A percentile compares a stretch with the other conserved stretches of the same genome.
Evolutionary conservation across 2,888 invertebrate species (phyloP).

Genomic region (Lysandra coridon): DNA sequence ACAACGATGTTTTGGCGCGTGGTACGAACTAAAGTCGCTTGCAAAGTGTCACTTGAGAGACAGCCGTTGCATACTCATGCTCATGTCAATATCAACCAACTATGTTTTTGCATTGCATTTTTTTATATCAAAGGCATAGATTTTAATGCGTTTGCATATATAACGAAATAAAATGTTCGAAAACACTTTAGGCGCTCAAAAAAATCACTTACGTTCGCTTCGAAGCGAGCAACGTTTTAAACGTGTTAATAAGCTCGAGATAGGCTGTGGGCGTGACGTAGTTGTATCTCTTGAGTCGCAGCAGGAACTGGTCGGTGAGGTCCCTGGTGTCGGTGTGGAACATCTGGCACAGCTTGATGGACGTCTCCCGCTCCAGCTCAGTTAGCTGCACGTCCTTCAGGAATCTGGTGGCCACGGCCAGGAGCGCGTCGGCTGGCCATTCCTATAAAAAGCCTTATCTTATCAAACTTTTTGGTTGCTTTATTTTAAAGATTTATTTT

Average conservation of each 20-base stretch:
- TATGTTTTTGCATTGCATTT: too few relatives aligned
- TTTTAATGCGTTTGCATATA: neutral
- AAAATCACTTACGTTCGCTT: conserved; percentile 84
- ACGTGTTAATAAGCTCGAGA: conserved; percentile 94
- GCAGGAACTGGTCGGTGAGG: conserved; percentile 83
- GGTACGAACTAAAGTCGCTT: too few relatives aligned
- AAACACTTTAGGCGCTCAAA: neutral
- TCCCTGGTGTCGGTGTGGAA: conserved; percentile 92
- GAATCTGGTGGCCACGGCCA: conserved; percentile 93
- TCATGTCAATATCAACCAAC: too few relatives aligned
- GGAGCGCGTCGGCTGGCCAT: conserved; percentile 96
- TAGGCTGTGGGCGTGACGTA: conserved; percentile 97
- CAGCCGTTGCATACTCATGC: too few relatives aligned
- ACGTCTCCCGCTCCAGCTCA: conserved; percentile 85
- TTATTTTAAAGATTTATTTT: too few relatives aligned
- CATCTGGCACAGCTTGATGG: conserved; percentile 93
- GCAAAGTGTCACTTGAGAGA: too few relatives aligned
- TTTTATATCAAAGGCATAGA: neutral
- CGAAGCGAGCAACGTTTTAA: conserved; percentile 87
- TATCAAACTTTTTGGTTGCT: too few relatives aligned
- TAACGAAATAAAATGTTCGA: neutral
- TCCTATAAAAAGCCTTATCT: conserved; percentile 69
- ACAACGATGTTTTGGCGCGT: too few relatives aligned
- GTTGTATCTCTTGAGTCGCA: conserved; percentile 85
- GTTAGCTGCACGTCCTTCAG: conserved; percentile 89